Evolutionary conservation across 1,140 invertebrate species (phyloP).

Genomic region (Drosophila parabipectinata): DNA sequence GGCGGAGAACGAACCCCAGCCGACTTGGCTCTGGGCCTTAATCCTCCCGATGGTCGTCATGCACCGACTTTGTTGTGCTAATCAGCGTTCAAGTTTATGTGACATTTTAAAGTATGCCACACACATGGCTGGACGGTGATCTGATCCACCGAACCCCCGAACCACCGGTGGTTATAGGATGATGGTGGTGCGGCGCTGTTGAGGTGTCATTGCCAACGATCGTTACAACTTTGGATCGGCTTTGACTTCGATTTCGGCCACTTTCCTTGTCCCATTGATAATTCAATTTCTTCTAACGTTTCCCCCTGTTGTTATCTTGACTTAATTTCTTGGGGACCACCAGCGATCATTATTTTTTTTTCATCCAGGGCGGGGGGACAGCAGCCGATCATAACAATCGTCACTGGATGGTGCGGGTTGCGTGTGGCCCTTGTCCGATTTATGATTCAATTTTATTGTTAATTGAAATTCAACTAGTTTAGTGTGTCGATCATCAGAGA

Average conservation of each 20-base stretch:
- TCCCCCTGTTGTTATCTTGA: constrained; percentile 55
- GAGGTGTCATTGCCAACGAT: constrained; percentile 71
- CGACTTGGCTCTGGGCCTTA: constrained; percentile 38
- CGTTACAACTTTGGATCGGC: constrained; percentile 40
- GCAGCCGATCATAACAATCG: constrained; percentile 75
- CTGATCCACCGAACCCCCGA: constrained; percentile 14
- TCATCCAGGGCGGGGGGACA: constrained; percentile 12
- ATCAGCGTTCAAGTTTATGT: constrained; percentile 82
- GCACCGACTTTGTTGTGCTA: constrained; percentile 79
- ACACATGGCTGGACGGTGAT: constrained; percentile 51
- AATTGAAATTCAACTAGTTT: constrained; percentile 83
- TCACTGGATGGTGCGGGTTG: constrained; percentile 65
- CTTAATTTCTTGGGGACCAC: constrained; percentile 73
- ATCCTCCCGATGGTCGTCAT: constrained; percentile 58
- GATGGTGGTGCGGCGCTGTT: constrained; percentile 68
- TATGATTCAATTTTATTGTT: constrained; percentile 83
- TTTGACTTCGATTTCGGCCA: constrained; percentile 16
- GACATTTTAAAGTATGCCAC: constrained; percentile 81
- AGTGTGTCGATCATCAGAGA: constrained; percentile 51
- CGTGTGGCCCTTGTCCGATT: constrained; percentile 70
- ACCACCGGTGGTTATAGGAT: constrained; percentile 17
- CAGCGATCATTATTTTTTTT: constrained; percentile 47
- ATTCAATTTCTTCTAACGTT: constrained; percentile 70
- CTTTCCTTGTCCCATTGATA: constrained; percentile 74
- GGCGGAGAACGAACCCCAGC: constrained; percentile 37